Evolutionary conservation across 2,797 vertebrate species (phyloP).

Genomic region (Danio albolineatus): DNA sequence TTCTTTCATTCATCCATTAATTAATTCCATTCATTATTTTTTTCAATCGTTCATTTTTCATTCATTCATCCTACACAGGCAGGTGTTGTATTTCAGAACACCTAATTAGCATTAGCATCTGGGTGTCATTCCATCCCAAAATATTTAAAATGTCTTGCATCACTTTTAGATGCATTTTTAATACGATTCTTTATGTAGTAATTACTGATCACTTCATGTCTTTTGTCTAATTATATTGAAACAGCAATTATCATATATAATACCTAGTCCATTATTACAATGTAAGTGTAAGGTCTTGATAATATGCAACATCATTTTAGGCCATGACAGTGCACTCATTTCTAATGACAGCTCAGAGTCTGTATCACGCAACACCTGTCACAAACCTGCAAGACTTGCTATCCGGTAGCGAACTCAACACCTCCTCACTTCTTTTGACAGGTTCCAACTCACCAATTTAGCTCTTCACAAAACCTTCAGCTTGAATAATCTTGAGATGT

Average conservation of each 20-base stretch:
- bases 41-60: too few species aligned
- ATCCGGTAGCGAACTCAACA: slow-evolving; percentile 24
- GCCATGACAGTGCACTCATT: slow-evolving; percentile 23
- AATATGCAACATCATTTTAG: slow-evolving; percentile 11
- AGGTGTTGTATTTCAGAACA: too few species aligned
- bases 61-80: too few species aligned
- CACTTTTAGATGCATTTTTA: slow-evolving; percentile 2
- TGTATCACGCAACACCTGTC: slow-evolving; percentile 53
- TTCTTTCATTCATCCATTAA: too few species aligned
- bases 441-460: slow-evolving; percentile 27
- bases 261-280: slow-evolving; percentile 24
- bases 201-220: slow-evolving; percentile 18
- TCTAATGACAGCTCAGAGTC: slow-evolving; percentile 44
- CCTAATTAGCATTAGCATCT: background rate
- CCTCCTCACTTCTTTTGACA: slow-evolving; percentile 37
- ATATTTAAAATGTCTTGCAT: background rate
- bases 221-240: slow-evolving; percentile 30
- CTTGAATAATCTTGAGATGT: slow-evolving; percentile 21
- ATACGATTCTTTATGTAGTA: slow-evolving; percentile 29
- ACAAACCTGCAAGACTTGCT: slow-evolving; percentile 51
- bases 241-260: slow-evolving; percentile 23
- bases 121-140: background rate
- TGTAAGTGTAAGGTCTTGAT: slow-evolving; percentile 4
- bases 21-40: too few species aligned
- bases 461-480: slow-evolving; percentile 25